Conservation (phyloP, 2,888 invertebrate genomes). For the Unio pictorum region DNA sequence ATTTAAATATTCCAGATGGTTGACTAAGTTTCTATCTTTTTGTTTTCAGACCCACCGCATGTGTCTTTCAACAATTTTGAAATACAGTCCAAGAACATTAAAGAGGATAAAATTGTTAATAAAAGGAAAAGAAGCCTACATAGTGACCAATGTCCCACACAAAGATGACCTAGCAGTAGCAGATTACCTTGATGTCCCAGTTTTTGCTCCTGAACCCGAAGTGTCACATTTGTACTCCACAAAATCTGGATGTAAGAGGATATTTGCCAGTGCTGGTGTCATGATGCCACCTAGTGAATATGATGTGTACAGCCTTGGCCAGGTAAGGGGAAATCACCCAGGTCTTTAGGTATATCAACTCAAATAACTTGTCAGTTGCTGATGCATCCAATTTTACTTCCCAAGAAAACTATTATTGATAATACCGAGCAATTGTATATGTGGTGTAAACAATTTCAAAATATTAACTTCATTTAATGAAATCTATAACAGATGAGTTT, state of each 20-base stretch:
- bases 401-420: no score
- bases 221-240: constrained; percentile 69
- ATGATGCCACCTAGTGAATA: constrained; percentile 69
- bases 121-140: constrained; percentile 68
- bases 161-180: constrained; percentile 69
- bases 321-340: constrained; percentile 44
- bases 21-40: constrained; percentile 1
- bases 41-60: constrained; percentile 66
- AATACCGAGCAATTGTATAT: no score
- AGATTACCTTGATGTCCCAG: constrained; percentile 65
- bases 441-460: no score
- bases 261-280: constrained; percentile 67
- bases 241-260: constrained; percentile 70
- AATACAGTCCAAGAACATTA: constrained; percentile 69
- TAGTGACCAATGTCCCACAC: constrained; percentile 68
- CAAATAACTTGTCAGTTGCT: no score
- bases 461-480: no score
- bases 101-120: constrained; percentile 67
- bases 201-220: constrained; percentile 69
- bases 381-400: no score
- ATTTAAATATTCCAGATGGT: neutral
- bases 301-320: constrained; percentile 70
- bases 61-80: constrained; percentile 69
- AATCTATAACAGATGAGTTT: no score
- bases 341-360: no score